Evolutionary conservation across 2,113 vertebrate species (phyloP), one percentile per base, ranked within the genome.

Genomic region (Cranoglanis bouderius): DNA sequence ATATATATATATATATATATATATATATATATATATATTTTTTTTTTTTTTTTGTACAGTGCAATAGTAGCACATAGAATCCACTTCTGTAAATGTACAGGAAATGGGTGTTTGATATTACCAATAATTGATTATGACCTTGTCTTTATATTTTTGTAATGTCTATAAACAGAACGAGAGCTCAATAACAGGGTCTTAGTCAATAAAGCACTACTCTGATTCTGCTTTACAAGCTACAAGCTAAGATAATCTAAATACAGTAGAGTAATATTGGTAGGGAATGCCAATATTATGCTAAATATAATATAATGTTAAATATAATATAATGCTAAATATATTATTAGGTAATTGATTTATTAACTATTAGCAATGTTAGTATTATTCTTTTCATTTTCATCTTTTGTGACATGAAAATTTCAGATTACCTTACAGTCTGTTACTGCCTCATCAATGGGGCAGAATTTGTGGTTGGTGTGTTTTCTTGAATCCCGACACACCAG

Each of bases 381-480:
- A 24, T 74, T 40, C 38, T 9, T 40, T 40, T 40, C 14, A 32
- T 16, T 70, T 4, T 67, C n/a, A 3, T 72, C 70, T 26, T 26
- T 46, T 46, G 4, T 26, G 4, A 77, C 4, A 49, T 75, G 10
- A 46, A 5, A 13, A 46, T 40, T 40, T 40, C 19, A 40, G 35
- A 75, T 43, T 75, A 75, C 72, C 38, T 75, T 75, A 12, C 3
- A 43, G 72, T 43, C 72, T 40, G 38, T 43, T 43, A 75, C 72
- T 75, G 72, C 72, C 21, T 75, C 72, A 26, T 43, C 40, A 4
- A 10, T 5, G 8, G 72, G 38, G 72, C 9, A 26, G 21, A 43
- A 75, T 75, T 75, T 75, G 40, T 75, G 72, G 72, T 43, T 26
- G 38, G 72, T 75, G 72, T 75, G 72, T 43, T 75, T 75, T 75